These are phyloP conservation scores for Scaptomyza graminum DNA, from an alignment of 1,140 invertebrate species.

Conservation along the genomic window DNA sequence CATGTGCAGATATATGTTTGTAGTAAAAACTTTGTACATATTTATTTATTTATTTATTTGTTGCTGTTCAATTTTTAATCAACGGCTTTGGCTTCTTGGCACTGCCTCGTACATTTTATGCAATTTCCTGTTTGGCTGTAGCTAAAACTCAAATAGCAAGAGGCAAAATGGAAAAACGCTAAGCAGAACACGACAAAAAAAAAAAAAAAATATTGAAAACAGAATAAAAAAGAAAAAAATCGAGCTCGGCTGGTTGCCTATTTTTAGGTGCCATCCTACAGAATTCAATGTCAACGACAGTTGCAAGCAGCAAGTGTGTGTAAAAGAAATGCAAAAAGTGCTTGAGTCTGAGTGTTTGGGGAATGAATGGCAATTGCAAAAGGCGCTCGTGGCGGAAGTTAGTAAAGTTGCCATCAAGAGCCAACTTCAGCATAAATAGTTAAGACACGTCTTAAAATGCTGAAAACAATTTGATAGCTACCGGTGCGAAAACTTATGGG, in stretches of 20 bases:
- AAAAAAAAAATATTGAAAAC: background rate
- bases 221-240: conserved; percentile 13
- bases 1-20: conserved; percentile 16
- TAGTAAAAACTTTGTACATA: too few relatives aligned
- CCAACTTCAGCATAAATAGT: conserved; percentile 56
- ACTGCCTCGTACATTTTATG: conserved; percentile 69
- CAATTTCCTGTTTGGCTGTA: conserved; percentile 79
- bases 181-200: conserved; percentile 4
- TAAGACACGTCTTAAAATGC: conserved; percentile 41
- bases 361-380: conserved; percentile 39
- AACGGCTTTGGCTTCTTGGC: conserved; percentile 74
- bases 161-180: conserved; percentile 25
- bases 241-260: conserved; percentile 65
- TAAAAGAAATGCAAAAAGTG: background rate
- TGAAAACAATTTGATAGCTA: conserved; percentile 19
- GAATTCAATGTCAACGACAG: conserved; percentile 78
- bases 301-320: conserved; percentile 28
- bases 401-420: conserved; percentile 52
- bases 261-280: conserved; percentile 67
- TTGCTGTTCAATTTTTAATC: conserved; percentile 76
- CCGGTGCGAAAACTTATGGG: background rate
- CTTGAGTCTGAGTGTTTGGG: conserved; percentile 6
- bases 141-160: conserved; percentile 46
- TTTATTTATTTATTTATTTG: conserved; percentile 69
- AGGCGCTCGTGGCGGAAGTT: conserved; percentile 32